Conservation (phyloP, 2,888 invertebrate genomes). For the Leptinotarsa juncta region DNA sequence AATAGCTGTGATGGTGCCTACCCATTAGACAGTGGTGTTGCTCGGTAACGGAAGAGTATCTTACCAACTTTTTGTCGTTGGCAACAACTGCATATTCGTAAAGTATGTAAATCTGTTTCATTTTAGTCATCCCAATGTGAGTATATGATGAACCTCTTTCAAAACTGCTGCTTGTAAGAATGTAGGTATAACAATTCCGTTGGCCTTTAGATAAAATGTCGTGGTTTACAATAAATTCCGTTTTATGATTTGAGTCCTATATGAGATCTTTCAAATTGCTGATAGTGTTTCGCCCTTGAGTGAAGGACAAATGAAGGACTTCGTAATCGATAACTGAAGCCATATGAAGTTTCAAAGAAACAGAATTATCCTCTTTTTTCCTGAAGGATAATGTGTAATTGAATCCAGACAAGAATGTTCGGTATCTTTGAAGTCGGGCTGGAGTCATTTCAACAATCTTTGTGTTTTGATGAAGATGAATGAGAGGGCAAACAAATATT, state of each 20-base stretch:
- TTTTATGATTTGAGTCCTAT: neutral
- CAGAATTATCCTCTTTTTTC: neutral
- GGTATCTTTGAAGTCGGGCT: neutral
- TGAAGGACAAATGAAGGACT: neutral
- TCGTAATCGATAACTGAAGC: neutral
- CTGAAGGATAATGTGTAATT: neutral
- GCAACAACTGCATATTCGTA: neutral
- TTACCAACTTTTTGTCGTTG: no score
- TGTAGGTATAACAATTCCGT: neutral
- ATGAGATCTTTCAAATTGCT: neutral
- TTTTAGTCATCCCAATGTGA: neutral
- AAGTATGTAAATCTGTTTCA: neutral
- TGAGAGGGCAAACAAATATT: neutral
- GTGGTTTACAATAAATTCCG: neutral
- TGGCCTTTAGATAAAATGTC: neutral
- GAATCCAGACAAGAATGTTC: neutral
- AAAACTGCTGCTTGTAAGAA: neutral
- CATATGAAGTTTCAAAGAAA: neutral
- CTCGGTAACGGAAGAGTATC: no score
- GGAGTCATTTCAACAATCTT: neutral
- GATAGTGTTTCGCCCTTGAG: slow-evolving; percentile 1
- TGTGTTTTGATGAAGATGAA: neutral
- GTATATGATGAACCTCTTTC: neutral
- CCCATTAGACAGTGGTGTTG: no score
- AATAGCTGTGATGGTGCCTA: no score